Evolutionary conservation across 2,797 vertebrate genomes (phyloP), one percentile per base, ranked within the genome.

Genomic region (Rhabdophis nuchalis): DNA sequence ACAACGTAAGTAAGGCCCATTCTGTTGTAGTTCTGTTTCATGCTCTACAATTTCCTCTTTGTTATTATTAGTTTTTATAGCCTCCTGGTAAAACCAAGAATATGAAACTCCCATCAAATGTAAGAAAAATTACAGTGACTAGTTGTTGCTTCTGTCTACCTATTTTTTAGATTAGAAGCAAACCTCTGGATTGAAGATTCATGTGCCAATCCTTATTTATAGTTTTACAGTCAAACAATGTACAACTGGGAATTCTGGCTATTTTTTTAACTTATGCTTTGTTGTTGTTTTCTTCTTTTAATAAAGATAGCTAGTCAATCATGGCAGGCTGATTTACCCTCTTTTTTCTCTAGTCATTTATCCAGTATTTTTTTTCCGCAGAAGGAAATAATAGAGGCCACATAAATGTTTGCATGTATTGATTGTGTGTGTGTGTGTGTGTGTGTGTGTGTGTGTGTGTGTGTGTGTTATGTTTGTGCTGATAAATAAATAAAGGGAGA

Each of bases 121-220:
- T 95, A 96, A 94, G 41, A 77, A 10, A 90, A 94, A 94, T 36
- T 7, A 50, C 25, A 72, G 32, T n/a, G 16, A n/a, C 12, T 85
- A 82, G 50, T 85, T 92, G 57, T n/a, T 94, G 77, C 89, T 20
- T 0, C 0, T 32, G 53, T 52, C 61, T 56, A 77, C 57, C 16
- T 29, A 86, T 41, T 46, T 50, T 4, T 1, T 36, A 64, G 0
- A 0, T 20, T 61, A 0, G 2, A 94, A 94, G 56, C 23, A 18
- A 88, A 50, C 4, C 89, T 92, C 88, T 92, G 61, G 89, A 82
- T 54, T 36, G 1, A 68, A 25, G 0, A 1, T 93, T 95, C 0
- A 0, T 93, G 95, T 68, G 85, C 92, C 94, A 68, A 52, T 8
- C 77, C 32, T 52, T 94, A 68, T 93, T 95, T 94, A 77, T 94